A percentile compares a stretch with the other conserved stretches of the same genome.
These are phyloP conservation scores for Odocoileus hemionus DNA, from an alignment of 2,113 vertebrate genomes.

Conservation along the genomic window DNA sequence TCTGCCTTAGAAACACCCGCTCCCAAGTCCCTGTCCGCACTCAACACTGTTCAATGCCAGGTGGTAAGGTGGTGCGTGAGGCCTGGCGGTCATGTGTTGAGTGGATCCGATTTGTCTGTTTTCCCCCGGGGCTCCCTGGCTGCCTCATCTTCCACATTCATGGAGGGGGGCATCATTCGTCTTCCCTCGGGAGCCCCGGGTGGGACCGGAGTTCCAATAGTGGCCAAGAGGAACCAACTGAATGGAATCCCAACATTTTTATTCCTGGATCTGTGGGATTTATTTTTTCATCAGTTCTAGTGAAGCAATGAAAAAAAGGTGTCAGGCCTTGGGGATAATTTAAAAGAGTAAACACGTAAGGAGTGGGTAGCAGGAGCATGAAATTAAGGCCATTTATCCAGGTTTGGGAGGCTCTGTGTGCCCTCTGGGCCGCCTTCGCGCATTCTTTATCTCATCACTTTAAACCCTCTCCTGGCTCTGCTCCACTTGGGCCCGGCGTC, in stretches of 20 bases:
- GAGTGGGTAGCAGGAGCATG: conserved; percentile 56
- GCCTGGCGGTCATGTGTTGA: background rate
- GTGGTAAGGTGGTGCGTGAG: background rate
- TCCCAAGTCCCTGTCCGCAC: background rate
- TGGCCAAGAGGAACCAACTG: background rate
- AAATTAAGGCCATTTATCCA: conserved; percentile 74
- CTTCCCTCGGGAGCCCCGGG: background rate
- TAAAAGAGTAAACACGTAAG: conserved; percentile 74
- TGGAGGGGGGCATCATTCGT: background rate
- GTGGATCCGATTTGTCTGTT: background rate
- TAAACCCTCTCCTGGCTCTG: conserved; percentile 64
- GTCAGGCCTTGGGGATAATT: conserved; percentile 67
- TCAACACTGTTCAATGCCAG: background rate
- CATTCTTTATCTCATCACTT: conserved; percentile 45
- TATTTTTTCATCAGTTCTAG: conserved; percentile 65
- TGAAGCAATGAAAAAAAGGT: conserved; percentile 58
- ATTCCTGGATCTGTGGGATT: conserved; percentile 63
- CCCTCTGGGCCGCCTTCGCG: conserved; percentile 57
- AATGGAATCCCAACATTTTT: conserved; percentile 54
- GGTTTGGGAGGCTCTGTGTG: conserved; percentile 57
- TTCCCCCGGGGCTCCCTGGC: background rate
- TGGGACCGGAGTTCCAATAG: background rate
- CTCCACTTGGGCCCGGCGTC: background rate
- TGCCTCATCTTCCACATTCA: background rate
- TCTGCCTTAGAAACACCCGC: background rate